Conservation (phyloP, 2,888 invertebrate genomes). For the Deilephila elpenor region DNA sequence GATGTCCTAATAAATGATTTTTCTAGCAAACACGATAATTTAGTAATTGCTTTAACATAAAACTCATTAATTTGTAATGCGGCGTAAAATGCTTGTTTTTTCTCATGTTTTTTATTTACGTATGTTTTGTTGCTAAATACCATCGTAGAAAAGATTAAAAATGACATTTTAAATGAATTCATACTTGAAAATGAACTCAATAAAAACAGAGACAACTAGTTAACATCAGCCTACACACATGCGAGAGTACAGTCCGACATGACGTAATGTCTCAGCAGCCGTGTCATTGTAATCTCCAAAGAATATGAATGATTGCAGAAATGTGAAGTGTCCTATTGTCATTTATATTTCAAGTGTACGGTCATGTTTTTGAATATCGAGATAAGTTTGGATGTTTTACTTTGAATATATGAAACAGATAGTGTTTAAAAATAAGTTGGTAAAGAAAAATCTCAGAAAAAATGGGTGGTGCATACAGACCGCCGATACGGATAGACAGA, state of each 20-base stretch:
- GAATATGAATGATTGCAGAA: slow-evolving; percentile 7
- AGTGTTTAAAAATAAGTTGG: not conserved
- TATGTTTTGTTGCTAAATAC: not conserved
- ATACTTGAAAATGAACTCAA: not conserved
- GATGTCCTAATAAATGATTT: not conserved
- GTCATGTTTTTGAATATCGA: slow-evolving; percentile 6
- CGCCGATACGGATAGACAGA: not conserved
- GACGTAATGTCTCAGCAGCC: slow-evolving; percentile 20
- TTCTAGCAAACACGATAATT: not conserved
- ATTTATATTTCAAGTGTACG: slow-evolving; percentile 14
- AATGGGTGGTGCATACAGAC: not conserved
- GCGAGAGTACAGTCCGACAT: not conserved
- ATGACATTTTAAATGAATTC: not conserved
- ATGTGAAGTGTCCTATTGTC: not conserved
- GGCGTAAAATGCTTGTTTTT: not conserved
- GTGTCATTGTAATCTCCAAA: slow-evolving; percentile 10
- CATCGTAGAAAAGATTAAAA: not conserved
- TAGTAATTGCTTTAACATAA: not conserved
- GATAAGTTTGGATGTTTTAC: not conserved
- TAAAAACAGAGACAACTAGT: slow-evolving; percentile 6
- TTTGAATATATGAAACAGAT: not conserved
- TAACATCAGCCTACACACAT: not conserved
- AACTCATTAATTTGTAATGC: not conserved
- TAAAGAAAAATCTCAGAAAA: not conserved
- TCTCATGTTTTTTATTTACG: not conserved